Conservation (phyloP, 2,888 invertebrate genomes). For the Dolichopus griseipennis region DNA sequence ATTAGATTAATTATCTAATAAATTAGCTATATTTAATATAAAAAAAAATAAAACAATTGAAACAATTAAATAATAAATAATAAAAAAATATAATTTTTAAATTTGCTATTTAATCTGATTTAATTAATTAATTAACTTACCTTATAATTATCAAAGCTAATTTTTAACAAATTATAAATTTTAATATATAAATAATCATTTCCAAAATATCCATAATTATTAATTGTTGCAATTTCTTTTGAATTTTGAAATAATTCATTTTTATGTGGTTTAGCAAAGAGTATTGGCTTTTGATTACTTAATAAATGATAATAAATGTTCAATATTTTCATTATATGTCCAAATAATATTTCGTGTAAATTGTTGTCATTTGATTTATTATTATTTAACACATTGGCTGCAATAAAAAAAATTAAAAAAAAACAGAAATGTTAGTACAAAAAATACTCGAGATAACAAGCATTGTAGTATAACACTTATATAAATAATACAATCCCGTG, state of each 20-base stretch:
- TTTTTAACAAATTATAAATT: slow-evolving; percentile 70
- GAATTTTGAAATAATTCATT: slow-evolving; percentile 35
- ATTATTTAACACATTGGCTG: slow-evolving; percentile 24
- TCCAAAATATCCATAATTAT: slow-evolving; percentile 52
- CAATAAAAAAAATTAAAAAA: slow-evolving; percentile 22
- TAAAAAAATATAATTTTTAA: too few relatives aligned
- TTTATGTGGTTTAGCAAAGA: slow-evolving; percentile 33
- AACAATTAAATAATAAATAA: too few relatives aligned
- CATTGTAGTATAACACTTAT: too few relatives aligned
- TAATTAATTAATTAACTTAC: slow-evolving; percentile 42
- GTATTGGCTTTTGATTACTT: slow-evolving; percentile 38
- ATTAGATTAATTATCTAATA: too few relatives aligned
- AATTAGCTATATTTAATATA: too few relatives aligned
- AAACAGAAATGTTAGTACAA: background rate
- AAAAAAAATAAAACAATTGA: background rate
- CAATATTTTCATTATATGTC: slow-evolving; percentile 40
- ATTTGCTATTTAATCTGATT: too few relatives aligned
- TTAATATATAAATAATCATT: slow-evolving; percentile 74
- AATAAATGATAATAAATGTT: slow-evolving; percentile 43
- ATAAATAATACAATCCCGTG: too few relatives aligned
- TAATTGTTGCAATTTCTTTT: slow-evolving; percentile 32
- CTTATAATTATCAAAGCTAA: slow-evolving; percentile 81
- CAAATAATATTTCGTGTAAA: slow-evolving; percentile 32
- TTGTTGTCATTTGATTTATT: slow-evolving; percentile 23
- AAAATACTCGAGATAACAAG: too few relatives aligned